Evolutionary conservation across 2,113 vertebrate species (phyloP), one percentile per base, ranked within the genome.

Genomic region (Phalacrocorax carbo): DNA sequence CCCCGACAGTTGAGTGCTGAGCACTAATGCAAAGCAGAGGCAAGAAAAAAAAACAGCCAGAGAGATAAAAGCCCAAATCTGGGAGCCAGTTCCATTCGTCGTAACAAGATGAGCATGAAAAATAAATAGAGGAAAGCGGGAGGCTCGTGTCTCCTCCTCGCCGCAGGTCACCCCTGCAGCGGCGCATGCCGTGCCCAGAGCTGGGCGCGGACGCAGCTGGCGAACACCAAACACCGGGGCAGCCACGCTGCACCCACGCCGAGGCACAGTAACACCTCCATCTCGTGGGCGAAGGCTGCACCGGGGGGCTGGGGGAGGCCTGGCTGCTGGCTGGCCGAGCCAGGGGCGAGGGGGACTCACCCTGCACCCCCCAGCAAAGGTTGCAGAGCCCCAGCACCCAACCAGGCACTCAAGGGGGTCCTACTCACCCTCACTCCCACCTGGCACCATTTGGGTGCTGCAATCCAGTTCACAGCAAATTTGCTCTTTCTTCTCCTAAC

Each of bases 191-290:
- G 29, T 38, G 36, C 57, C 57, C 30, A 27, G 48, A 26, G 14
- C 30, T 1, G 6, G 16, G 20, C 30, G 36, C 9, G 12, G 27
- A 26, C 54, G 7, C 15, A 2, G 54, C 27, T 3, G 17, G 40
- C 2, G 23, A 65, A 10, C 32, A 2, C 64, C 23, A 0, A 26
- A 4, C 8, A 2, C 34, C 6, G 9, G 34, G 68, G 17, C 2
- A 9, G 25, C 34, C 68, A 36, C 48, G 13, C 68, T 36, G 68
- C 46, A 36, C 26, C 26, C 17, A 4, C 13, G 19, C 65, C 44
- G 5, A 51, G 14, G 57, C 11, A 57, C 17, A 49, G 71, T 3
- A 48, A 66, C 52, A 11, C 52, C 27, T 30, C 52, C 44, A 20
- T 77, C 62, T 60, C 14, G 7, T 8, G 44, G 51, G 46, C 13